Evolutionary conservation across 2,888 invertebrate species (phyloP), one percentile per base, ranked within the genome.

Genomic region (Drosophila lutescens): DNA sequence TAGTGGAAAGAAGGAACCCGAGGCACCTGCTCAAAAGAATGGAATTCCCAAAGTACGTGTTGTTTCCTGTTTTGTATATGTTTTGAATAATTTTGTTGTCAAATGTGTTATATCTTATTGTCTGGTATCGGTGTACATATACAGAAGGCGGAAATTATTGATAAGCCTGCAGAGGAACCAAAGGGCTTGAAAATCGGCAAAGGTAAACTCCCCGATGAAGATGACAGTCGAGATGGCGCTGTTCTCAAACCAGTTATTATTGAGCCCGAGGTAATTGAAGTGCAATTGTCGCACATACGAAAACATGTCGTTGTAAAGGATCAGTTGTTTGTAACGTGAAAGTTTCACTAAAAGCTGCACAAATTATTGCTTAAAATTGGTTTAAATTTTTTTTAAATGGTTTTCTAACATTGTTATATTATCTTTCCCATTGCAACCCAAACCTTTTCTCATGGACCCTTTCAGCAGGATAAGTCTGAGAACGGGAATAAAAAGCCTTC

Each of bases 221-320:
- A 79, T 57, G 81, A 89, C 17, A 80, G 74, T 43, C 89, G 90
- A 58, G 90, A 90, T 38, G 84, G 85, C 12, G 86, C 89, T 43
- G 76, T 72, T 13, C 81, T 92, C 2, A 92, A 91, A 76, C 92
- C 91, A 60, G 90, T 92, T 47, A 92, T 92, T 72, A 89, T 92
- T 51, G 90, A 91, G 74, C 91, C 92, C 73, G 87, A 92, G 90
- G 92, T 92, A 77, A 71, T 79, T 32, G 1, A 32, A 6, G 7
- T 30, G 1, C 3, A 10, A 7, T 15, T 32, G 47, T 30, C 4
- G 9, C 23, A 44, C 20, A 10, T 10, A 10, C 5, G 8, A 46
- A 4, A 9, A 23, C 26, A 10, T 15, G 30, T 8, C 30, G n/a
- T 8, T 26, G 9, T 4, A 43, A 43, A 12, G 4, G 10, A 10